Percentiles rank a stretch among this genome's conserved stretches.
phyloP scores from a whole-genome alignment of 1,140 invertebrate genomes.

The Drosophila repletoides region DNA sequence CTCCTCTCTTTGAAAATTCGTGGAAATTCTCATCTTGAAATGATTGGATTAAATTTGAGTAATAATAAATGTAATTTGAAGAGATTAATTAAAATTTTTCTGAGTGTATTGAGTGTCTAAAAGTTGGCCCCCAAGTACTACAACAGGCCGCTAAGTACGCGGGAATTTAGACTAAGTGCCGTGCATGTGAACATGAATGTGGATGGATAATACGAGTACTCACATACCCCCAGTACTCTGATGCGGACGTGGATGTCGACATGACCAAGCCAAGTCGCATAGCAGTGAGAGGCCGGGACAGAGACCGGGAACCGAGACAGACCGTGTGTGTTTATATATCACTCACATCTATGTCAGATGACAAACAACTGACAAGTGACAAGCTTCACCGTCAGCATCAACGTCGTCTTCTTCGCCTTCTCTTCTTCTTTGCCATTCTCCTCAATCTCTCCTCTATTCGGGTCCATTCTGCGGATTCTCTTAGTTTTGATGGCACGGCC shows the following conservation, averaged over 20 bases:
- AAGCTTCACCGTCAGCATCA: slow-evolving; percentile 67
- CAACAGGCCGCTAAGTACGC: slow-evolving; percentile 73
- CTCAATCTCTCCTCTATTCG: not conserved
- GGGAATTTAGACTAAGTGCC: slow-evolving; percentile 75
- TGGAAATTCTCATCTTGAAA: too few species aligned
- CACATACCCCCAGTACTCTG: too few species aligned
- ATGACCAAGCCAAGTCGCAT: slow-evolving; percentile 47
- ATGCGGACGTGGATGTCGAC: slow-evolving; percentile 39
- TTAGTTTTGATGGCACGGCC: not conserved
- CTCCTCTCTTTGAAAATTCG: too few species aligned
- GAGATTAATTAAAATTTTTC: too few species aligned
- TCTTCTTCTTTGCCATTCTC: slow-evolving; percentile 23
- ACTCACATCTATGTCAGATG: slow-evolving; percentile 79
- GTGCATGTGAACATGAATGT: not conserved
- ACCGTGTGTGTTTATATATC: slow-evolving; percentile 77
- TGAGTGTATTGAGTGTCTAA: slow-evolving; percentile 2
- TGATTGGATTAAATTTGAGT: too few species aligned
- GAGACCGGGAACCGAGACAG: too few species aligned
- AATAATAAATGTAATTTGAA: too few species aligned
- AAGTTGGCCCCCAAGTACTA: slow-evolving; percentile 52
- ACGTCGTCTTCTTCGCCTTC: slow-evolving; percentile 11
- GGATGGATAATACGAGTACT: too few species aligned
- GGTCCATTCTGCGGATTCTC: not conserved
- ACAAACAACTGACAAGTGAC: slow-evolving; percentile 81
- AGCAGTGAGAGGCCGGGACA: too few species aligned